Evolutionary conservation across 1,140 invertebrate species (phyloP).

Genomic region (Physella acuta): DNA sequence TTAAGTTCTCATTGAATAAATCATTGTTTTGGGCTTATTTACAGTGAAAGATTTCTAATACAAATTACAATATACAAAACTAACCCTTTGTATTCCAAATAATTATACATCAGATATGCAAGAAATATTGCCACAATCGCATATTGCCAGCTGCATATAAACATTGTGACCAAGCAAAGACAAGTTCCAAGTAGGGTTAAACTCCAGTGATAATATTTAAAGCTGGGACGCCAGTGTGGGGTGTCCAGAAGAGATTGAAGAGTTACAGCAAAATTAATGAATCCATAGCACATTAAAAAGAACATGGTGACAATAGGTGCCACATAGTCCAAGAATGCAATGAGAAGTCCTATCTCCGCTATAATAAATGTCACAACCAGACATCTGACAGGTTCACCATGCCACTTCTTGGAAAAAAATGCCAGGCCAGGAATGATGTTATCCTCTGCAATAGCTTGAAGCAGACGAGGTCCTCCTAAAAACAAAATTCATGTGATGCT

Average conservation of each 20-base stretch:
- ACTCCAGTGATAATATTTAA: constrained; percentile 96
- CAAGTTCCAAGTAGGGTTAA: constrained; percentile 86
- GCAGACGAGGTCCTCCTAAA: constrained; percentile 65
- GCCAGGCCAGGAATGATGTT: constrained; percentile 92
- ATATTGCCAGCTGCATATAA: constrained; percentile 98
- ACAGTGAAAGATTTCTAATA: no score
- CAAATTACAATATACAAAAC: no score
- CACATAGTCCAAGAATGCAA: constrained; percentile 66
- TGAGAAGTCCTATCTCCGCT: constrained; percentile 90
- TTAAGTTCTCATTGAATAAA: no score
- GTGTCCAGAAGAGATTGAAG: constrained; percentile 76
- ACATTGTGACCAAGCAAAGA: constrained; percentile 96
- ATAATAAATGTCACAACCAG: constrained; percentile 85
- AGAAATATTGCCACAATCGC: constrained; percentile 92
- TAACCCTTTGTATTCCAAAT: constrained; percentile 97
- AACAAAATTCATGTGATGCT: neutral
- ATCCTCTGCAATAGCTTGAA: constrained; percentile 95
- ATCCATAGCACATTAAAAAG: constrained; percentile 99
- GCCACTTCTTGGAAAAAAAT: constrained; percentile 84
- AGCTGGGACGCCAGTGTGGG: constrained; percentile 96
- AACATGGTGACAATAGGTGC: constrained; percentile 71
- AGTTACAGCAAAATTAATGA: constrained; percentile 70
- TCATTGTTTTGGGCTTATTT: no score
- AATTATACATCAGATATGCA: constrained; percentile 95
- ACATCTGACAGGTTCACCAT: constrained; percentile 91